These are phyloP conservation scores for Cydia splendana DNA, from an alignment of 1,140 invertebrate species.

Conservation along the genomic window DNA sequence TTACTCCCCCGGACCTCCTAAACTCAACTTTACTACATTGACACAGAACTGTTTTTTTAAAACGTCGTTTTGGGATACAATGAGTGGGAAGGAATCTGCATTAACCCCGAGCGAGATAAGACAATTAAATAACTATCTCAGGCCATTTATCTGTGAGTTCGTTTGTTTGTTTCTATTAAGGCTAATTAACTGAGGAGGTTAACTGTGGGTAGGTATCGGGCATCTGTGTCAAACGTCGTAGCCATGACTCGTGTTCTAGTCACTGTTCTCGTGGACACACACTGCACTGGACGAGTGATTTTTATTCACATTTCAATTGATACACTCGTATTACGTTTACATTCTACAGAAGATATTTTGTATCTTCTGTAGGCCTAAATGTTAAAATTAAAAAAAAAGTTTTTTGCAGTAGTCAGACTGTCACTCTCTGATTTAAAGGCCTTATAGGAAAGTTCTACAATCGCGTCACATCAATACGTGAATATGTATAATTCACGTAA, in stretches of 20 bases:
- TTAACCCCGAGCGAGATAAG: slow-evolving; percentile 48
- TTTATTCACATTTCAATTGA: neutral
- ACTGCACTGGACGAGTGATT: neutral
- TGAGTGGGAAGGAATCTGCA: slow-evolving; percentile 26
- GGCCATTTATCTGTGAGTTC: slow-evolving; percentile 66
- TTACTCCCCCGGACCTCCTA: neutral
- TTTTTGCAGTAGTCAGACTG: no score
- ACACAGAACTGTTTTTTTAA: neutral
- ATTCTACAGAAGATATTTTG: no score
- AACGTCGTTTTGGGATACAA: neutral
- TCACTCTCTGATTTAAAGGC: no score
- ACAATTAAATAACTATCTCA: slow-evolving; percentile 70
- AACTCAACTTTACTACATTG: neutral
- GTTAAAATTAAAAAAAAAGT: no score
- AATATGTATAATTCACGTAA: no score
- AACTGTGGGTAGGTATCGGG: slow-evolving; percentile 1
- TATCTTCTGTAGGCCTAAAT: no score
- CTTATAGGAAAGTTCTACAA: no score
- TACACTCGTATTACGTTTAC: neutral
- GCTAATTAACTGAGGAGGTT: slow-evolving; percentile 56
- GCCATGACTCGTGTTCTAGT: neutral
- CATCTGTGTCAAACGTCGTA: slow-evolving; percentile 15
- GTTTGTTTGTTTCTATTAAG: slow-evolving; percentile 73
- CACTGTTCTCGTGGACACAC: neutral
- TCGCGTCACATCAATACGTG: no score